phyloP scores from a whole-genome alignment of 64 coral and sea anemone genomes.

The Dendronephthya gigantea region DNA sequence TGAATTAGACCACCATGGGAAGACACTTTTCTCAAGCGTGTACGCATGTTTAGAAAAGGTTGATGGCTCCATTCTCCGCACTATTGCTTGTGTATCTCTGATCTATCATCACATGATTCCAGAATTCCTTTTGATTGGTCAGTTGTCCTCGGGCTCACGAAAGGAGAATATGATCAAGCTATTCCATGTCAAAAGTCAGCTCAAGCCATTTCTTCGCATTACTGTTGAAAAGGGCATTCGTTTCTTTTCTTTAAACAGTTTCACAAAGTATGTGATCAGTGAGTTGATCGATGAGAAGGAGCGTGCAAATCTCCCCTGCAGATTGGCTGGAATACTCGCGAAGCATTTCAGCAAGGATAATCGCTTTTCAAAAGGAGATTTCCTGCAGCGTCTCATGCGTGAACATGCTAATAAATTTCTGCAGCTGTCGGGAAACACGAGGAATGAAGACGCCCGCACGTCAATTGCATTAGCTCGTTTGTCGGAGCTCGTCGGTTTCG shows the following conservation, averaged over 20 bases:
- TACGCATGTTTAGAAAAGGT: background rate
- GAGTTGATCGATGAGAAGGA: too few relatives aligned
- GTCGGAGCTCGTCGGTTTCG: background rate
- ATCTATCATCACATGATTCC: background rate
- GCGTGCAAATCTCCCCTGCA: background rate
- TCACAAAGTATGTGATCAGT: background rate
- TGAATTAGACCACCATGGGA: background rate
- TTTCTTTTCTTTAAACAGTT: background rate
- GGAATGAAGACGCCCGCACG: background rate
- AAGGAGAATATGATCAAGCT: background rate
- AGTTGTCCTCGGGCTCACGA: too few relatives aligned
- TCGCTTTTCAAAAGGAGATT: background rate
- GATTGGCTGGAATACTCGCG: background rate
- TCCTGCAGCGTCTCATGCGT: background rate
- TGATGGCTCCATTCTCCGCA: too few relatives aligned
- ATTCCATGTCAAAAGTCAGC: background rate
- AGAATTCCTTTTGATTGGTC: background rate
- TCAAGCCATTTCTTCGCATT: background rate
- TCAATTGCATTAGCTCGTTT: background rate
- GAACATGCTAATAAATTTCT: background rate
- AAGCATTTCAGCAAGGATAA: background rate
- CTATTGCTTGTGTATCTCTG: too few relatives aligned
- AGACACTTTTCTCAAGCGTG: background rate
- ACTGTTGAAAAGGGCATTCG: too few relatives aligned
- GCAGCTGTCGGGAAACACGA: background rate